Conservation (phyloP, 2,113 vertebrate genomes). For the Buteo buteo region DNA sequence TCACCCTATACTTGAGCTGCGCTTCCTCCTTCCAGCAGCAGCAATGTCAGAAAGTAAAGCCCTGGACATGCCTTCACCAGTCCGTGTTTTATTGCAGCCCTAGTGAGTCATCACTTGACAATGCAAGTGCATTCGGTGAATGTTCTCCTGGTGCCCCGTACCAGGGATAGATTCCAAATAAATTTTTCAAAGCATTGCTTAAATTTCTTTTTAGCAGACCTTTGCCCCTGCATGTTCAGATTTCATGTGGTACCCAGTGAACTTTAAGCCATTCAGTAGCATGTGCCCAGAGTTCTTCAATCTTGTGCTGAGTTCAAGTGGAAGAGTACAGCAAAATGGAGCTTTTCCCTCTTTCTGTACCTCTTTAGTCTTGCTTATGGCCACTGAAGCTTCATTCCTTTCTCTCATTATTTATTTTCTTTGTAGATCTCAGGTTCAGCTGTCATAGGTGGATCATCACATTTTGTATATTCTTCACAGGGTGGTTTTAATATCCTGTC, state of each 20-base stretch:
- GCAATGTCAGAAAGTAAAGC: not conserved
- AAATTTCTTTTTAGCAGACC: not conserved
- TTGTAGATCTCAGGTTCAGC: not conserved
- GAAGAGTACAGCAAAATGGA: not conserved
- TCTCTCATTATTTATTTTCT: not conserved
- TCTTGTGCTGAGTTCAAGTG: not conserved
- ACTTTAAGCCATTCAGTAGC: not conserved
- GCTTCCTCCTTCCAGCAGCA: not conserved
- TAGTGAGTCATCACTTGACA: not conserved
- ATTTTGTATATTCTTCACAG: not conserved
- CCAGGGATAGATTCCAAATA: not conserved
- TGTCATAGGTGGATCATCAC: not conserved
- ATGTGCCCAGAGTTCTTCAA: not conserved
- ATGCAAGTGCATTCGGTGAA: not conserved
- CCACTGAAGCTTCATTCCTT: not conserved
- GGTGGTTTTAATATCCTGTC: not conserved
- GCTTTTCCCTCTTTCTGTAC: not conserved
- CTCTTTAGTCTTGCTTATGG: not conserved
- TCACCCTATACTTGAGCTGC: not conserved
- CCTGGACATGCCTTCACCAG: not conserved
- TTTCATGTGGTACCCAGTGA: not conserved
- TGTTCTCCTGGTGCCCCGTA: not conserved
- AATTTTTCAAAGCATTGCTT: constrained; percentile 13
- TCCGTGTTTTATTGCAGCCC: not conserved
- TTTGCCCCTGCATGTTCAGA: not conserved